A percentile compares a stretch with the other conserved stretches of the same genome.
phyloP scores from a whole-genome alignment of 2,797 vertebrate genomes.

The Peromyscus eremicus region DNA sequence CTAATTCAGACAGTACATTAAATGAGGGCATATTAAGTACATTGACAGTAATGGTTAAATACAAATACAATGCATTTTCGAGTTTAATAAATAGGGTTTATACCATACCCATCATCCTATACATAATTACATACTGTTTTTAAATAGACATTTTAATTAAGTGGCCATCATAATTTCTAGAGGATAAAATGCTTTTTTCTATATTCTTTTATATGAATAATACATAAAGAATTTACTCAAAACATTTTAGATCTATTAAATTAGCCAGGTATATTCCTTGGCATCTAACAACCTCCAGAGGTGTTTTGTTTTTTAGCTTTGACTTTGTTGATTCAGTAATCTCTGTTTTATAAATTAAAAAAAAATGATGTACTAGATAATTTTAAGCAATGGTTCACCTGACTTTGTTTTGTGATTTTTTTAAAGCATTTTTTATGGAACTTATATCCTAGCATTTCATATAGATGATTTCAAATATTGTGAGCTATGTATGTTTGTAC shows the following conservation, averaged over 20 bases:
- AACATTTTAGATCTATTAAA: background rate
- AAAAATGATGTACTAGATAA: background rate
- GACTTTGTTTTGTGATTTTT: background rate
- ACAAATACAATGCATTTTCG: constrained; percentile 3
- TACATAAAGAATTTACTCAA: constrained; percentile 9
- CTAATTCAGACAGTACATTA: constrained; percentile 38
- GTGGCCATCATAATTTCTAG: background rate
- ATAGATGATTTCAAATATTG: constrained; percentile 14
- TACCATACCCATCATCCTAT: background rate
- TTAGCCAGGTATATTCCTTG: background rate
- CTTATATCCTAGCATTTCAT: constrained; percentile 45
- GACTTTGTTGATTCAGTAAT: background rate
- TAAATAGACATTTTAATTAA: background rate
- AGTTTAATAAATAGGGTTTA: constrained; percentile 30
- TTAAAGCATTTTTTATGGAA: constrained; percentile 24
- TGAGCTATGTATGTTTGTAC: background rate
- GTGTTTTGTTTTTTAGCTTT: background rate
- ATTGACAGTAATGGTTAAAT: constrained; percentile 7
- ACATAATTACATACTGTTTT: constrained; percentile 13
- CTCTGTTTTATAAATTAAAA: background rate
- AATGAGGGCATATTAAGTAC: constrained; percentile 26
- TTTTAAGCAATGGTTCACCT: background rate
- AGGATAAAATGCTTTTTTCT: constrained; percentile 24
- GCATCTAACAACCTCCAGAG: background rate
- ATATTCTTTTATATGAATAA: background rate